phyloP scores from a whole-genome alignment of 1,140 invertebrate genomes.

The Drosophila equinoxialis region DNA sequence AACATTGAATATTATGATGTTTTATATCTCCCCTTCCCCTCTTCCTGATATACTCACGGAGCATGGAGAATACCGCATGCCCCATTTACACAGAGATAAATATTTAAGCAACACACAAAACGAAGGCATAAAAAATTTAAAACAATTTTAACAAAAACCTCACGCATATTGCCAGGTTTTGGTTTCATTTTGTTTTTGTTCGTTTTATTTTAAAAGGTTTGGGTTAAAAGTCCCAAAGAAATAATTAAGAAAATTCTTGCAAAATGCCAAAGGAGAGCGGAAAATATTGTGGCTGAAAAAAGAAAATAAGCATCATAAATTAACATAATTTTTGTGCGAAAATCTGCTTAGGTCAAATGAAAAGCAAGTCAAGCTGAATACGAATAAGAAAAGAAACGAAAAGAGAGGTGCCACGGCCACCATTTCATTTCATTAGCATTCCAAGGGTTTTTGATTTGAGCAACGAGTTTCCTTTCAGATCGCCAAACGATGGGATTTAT shows the following conservation, averaged over 20 bases:
- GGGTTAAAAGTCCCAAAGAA: constrained; percentile 35
- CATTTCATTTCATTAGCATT: constrained; percentile 42
- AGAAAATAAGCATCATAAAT: constrained; percentile 28
- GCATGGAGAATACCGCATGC: neutral
- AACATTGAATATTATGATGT: constrained; percentile 36
- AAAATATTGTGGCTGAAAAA: neutral
- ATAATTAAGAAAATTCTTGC: constrained; percentile 42
- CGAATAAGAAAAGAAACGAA: neutral
- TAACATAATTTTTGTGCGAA: constrained; percentile 41
- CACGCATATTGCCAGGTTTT: constrained; percentile 29
- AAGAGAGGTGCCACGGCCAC: constrained; percentile 19
- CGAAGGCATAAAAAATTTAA: constrained; percentile 23
- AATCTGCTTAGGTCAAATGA: constrained; percentile 58
- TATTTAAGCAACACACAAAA: constrained; percentile 15
- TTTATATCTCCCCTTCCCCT: neutral
- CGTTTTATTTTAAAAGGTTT: constrained; percentile 11
- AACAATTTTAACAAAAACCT: constrained; percentile 10
- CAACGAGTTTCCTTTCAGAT: constrained; percentile 31
- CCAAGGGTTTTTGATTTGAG: constrained; percentile 31
- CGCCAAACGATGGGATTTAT: neutral
- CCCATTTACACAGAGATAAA: constrained; percentile 25
- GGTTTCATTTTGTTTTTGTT: constrained; percentile 21
- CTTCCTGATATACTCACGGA: neutral
- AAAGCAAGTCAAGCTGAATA: constrained; percentile 41
- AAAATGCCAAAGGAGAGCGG: constrained; percentile 9